Evolutionary conservation across 2,888 invertebrate genomes (phyloP), one percentile per base, ranked within the genome.

Genomic region (Caenorhabditis sp.): DNA sequence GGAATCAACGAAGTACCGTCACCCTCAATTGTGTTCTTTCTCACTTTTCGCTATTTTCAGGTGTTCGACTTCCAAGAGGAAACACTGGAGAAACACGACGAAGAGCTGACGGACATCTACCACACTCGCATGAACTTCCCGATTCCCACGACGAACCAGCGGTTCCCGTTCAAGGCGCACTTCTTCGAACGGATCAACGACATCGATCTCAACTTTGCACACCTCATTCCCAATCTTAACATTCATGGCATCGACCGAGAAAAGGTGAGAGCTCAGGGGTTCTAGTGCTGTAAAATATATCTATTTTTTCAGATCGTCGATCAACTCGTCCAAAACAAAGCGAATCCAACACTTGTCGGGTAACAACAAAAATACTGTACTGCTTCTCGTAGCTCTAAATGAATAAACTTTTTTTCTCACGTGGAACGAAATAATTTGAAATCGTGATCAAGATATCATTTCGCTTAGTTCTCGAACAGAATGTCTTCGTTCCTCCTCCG

Each of bases 41-140:
- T 5, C 43, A 17, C 27, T 35, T 11, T 13, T n/a, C 24, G 2
- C 2, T 15, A n/a, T 15, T 62, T 76, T 22, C 56, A 81, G 81
- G 72, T 81, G 68, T 81, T 81, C 35, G 81, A 81, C 56, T 81
- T 81, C 50, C 79, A 81, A 70, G 74, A 79, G 59, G 81, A 81
- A 48, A 81, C 81, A 0, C 73, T 81, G 0, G 81, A 81, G 30
- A 81, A 81, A 24, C 77, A 74, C 62, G 81, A 81, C 70, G 79
- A 77, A 48, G 81, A 78, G 24, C 58, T 78, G 17, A 75, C 75
- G 35, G 81, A 81, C 37, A 78, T 81, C 53, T 81, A 70, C 58
- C 81, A 81, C 61, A 77, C 81, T 15, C 74, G 81, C 52, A 75
- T 81, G 75, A 81, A 79, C 39, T 75, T 81, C 11, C 81, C 81